Base-by-base conservation (phyloP, 2,113 vertebrate species). In the Zingel zingel region DNA sequence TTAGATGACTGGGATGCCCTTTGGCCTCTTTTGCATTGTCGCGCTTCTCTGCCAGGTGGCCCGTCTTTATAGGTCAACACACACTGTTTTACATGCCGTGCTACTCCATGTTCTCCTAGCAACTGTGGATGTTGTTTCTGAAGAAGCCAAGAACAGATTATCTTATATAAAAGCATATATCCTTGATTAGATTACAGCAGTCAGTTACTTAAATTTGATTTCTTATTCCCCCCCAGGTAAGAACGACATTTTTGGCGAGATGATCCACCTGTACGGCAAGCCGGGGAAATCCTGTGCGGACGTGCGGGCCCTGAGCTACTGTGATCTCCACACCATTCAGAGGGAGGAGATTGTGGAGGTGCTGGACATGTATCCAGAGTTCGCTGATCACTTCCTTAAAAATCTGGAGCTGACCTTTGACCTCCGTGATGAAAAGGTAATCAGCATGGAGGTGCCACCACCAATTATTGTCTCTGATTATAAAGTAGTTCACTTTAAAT, bases 281-380 rank as follows among this genome's bases (percentile, higher is more conserved):
- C 96, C 97, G 54, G 97, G 97, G 77, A 99, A 99, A 72, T 97
- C 98, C 10, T 97, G 97, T 3, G 97, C 97, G 5, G 97, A 98
- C 53, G 98, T 99, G 59, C 95, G 97, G 89, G 98, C 97, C 6
- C 94, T 99, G 86, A 98, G 97, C 3, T 99, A 99, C 86, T 98
- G 97, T 81, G 98, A 99, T 82, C 93, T 99, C 74, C 97, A 98
- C 94, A 99, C 98, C 67, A 98, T 99, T 67, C 98, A 97, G 86
- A 91, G 98, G 88, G 98, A 98, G 88, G 98, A 99, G 76, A 94
- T 99, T 1, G 81, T 98, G 77, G 98, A 99, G 88, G 98, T 99
- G 88, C 94, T 99, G 91, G 98, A 99, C 89, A 99, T 99, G 98
- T 99, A 99, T 62, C 98, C 98, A 0, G 98, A 99, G 91, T 99